Conservation (phyloP, 2,113 vertebrate species). For the Coptodon bakossiorum region DNA sequence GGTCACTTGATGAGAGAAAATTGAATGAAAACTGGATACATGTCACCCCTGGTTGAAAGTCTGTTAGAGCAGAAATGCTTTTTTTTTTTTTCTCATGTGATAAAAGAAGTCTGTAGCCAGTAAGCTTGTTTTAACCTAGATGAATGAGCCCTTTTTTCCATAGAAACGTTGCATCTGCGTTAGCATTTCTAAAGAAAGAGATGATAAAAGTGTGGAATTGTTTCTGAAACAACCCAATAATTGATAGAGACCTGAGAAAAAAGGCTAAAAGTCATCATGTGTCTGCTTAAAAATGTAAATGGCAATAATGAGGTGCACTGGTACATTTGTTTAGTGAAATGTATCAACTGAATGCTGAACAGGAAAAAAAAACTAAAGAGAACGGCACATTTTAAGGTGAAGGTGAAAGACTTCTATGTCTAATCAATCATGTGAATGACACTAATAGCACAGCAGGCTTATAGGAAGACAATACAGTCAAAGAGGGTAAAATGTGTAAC, state of each 20-base stretch:
- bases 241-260: neutral
- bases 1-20: neutral
- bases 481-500: neutral
- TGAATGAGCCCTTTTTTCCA: neutral
- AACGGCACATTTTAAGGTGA: accelerated
- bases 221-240: neutral
- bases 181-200: neutral
- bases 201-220: neutral
- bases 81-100: neutral
- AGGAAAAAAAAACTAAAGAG: neutral
- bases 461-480: neutral
- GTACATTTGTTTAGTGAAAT: neutral
- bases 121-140: neutral
- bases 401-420: neutral
- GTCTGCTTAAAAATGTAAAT: neutral
- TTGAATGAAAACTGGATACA: neutral
- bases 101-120: neutral
- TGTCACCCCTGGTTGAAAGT: neutral
- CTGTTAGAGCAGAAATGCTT: neutral
- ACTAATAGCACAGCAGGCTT: neutral
- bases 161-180: neutral
- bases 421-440: neutral
- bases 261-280: neutral
- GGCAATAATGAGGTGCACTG: neutral
- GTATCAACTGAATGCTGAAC: neutral